Percentiles rank a stretch among this genome's conserved stretches.
Conservation (phyloP, 2,113 vertebrate species). For the Psittacus erithacus region DNA sequence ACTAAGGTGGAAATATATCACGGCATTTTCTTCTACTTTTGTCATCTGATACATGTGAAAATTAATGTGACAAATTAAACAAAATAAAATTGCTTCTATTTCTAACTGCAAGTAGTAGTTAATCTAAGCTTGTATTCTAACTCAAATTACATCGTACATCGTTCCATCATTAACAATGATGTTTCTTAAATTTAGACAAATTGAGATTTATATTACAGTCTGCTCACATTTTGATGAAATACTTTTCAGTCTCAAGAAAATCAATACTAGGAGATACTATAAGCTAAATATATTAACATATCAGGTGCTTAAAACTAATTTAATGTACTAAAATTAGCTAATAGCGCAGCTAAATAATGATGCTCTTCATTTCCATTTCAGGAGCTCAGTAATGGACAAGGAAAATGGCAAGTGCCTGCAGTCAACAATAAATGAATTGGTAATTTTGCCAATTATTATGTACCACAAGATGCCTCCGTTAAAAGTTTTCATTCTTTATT, state of each 20-base stretch:
- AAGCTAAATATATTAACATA: neutral
- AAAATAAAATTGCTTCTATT: neutral
- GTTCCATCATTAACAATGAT: neutral
- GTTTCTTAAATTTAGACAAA: neutral
- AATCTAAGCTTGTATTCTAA: neutral
- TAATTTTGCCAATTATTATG: conserved; percentile 47
- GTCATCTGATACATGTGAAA: neutral
- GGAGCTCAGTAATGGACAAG: conserved; percentile 14
- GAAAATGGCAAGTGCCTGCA: conserved; percentile 38
- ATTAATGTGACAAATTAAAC: neutral
- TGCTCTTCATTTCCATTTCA: conserved; percentile 26
- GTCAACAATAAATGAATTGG: conserved; percentile 50
- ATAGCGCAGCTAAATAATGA: conserved; percentile 36
- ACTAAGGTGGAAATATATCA: neutral
- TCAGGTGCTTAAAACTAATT: neutral
- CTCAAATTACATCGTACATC: neutral
- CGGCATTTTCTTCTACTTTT: neutral
- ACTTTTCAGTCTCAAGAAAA: neutral
- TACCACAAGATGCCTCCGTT: conserved; percentile 16
- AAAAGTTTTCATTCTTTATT: conserved; percentile 49
- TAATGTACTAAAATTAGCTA: conserved; percentile 18
- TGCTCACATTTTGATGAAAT: neutral
- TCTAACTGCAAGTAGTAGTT: neutral
- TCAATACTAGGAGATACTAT: neutral
- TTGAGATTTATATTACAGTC: neutral